phyloP scores from a whole-genome alignment of 2,888 invertebrate genomes.

The Chloromyia formosa region DNA sequence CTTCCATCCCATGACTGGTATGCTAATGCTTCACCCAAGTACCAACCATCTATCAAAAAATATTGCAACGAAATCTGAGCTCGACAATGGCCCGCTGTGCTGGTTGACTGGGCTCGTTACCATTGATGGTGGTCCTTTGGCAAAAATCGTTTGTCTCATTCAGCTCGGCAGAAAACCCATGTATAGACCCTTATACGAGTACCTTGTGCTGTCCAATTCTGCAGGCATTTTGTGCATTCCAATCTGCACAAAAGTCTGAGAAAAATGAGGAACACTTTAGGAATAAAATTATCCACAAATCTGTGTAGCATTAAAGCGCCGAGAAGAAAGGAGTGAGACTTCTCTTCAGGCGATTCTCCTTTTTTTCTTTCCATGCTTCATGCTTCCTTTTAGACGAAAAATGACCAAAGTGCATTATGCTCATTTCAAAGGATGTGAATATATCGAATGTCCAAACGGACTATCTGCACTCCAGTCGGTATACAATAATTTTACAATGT shows the following conservation, averaged over 20 bases:
- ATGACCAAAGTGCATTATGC: slow-evolving; percentile 16
- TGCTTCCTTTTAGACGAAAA: neutral
- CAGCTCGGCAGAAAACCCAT: too few species aligned
- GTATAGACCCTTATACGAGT: too few species aligned
- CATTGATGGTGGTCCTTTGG: slow-evolving; percentile 30
- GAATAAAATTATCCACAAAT: too few species aligned
- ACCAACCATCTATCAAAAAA: slow-evolving; percentile 10
- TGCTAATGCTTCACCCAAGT: slow-evolving; percentile 21
- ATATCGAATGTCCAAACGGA: slow-evolving; percentile 35
- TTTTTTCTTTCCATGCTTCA: too few species aligned
- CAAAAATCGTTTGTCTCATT: neutral
- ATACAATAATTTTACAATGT: neutral
- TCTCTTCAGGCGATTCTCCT: too few species aligned
- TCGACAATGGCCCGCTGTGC: neutral
- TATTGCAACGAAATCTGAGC: slow-evolving; percentile 26
- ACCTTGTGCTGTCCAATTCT: too few species aligned
- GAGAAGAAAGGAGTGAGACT: too few species aligned
- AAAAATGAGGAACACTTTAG: too few species aligned
- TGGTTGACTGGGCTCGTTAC: neutral
- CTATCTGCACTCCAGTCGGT: neutral
- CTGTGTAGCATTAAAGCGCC: too few species aligned
- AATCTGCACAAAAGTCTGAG: too few species aligned
- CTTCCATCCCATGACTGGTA: neutral
- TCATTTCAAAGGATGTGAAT: slow-evolving; percentile 30
- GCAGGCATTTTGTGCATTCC: too few species aligned